phyloP scores from a whole-genome alignment of 2,888 invertebrate genomes.

The Aphodius sticticus region DNA sequence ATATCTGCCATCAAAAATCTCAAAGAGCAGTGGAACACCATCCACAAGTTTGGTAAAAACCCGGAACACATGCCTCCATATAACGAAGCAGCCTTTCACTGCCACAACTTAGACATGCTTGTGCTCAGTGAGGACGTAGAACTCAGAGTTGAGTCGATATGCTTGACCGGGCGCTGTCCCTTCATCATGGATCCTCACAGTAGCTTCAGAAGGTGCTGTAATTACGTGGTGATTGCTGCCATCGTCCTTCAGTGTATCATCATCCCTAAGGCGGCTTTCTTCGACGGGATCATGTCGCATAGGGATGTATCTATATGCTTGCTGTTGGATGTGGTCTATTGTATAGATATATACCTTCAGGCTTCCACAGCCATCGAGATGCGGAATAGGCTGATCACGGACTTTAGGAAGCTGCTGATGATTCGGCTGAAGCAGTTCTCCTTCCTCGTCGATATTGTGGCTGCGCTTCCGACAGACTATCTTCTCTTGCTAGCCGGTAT shows the following conservation, averaged over 20 bases:
- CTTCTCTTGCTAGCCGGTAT: neutral
- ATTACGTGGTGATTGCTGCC: constrained; percentile 29
- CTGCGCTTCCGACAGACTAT: constrained; percentile 34
- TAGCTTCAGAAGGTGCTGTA: constrained; percentile 52
- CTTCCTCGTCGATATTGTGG: constrained; percentile 32
- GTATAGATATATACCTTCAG: constrained; percentile 34
- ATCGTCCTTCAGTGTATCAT: constrained; percentile 28
- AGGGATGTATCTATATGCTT: constrained; percentile 28
- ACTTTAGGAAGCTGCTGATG: constrained; percentile 28
- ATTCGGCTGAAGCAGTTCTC: constrained; percentile 25
- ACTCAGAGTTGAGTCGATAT: constrained; percentile 47
- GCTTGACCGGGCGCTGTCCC: constrained; percentile 58
- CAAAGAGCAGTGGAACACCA: constrained; percentile 29
- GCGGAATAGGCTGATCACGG: constrained; percentile 30
- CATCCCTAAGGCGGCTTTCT: constrained; percentile 30
- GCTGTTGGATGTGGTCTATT: constrained; percentile 33
- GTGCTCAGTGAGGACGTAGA: constrained; percentile 36
- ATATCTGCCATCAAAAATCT: constrained; percentile 28
- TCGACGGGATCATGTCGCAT: constrained; percentile 13
- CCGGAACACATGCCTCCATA: neutral
- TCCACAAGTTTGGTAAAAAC: constrained; percentile 15
- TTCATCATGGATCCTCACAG: constrained; percentile 63
- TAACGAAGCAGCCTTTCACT: neutral
- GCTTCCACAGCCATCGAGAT: constrained; percentile 31
- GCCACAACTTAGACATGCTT: constrained; percentile 33